Evolutionary conservation across 2,888 invertebrate genomes (phyloP).

Genomic region (Chrysodeixis includens): DNA sequence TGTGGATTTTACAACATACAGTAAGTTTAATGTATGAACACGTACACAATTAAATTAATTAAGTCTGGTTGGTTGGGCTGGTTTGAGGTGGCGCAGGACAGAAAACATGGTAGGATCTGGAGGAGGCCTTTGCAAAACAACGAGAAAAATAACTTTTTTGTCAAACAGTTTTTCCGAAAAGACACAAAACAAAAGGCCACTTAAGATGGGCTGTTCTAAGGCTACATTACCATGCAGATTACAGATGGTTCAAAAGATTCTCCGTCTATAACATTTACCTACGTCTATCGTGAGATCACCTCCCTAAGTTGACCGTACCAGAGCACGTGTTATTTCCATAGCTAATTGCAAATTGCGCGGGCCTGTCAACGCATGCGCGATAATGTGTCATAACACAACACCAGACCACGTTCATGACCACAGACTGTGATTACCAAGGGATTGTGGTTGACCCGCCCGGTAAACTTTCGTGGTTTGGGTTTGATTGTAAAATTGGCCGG

Average conservation of each 20-base stretch:
- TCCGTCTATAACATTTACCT: background rate
- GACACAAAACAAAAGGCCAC: too few relatives aligned
- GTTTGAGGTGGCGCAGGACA: too few relatives aligned
- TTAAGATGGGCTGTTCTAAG: too few relatives aligned
- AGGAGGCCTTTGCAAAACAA: too few relatives aligned
- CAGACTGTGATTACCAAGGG: slow-evolving; percentile 59
- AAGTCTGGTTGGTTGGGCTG: too few relatives aligned
- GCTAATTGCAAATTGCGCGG: slow-evolving; percentile 87
- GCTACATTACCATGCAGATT: too few relatives aligned
- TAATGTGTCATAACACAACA: slow-evolving; percentile 85
- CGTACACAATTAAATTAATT: too few relatives aligned
- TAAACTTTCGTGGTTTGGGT: slow-evolving; percentile 42
- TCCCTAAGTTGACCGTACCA: slow-evolving; percentile 66
- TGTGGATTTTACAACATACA: too few relatives aligned
- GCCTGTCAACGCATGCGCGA: slow-evolving; percentile 83
- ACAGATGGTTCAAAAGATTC: background rate
- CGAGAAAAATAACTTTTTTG: too few relatives aligned
- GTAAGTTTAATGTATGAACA: too few relatives aligned
- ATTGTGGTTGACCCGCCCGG: slow-evolving; percentile 61
- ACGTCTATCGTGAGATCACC: slow-evolving; percentile 38
- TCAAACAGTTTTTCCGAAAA: too few relatives aligned
- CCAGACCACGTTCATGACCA: slow-evolving; percentile 65
- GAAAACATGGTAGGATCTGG: too few relatives aligned
- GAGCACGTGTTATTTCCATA: slow-evolving; percentile 82
- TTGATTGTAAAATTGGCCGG: slow-evolving; percentile 23